Base-by-base conservation (phyloP, 2,888 invertebrate species). In the Amphipoea oculea region DNA sequence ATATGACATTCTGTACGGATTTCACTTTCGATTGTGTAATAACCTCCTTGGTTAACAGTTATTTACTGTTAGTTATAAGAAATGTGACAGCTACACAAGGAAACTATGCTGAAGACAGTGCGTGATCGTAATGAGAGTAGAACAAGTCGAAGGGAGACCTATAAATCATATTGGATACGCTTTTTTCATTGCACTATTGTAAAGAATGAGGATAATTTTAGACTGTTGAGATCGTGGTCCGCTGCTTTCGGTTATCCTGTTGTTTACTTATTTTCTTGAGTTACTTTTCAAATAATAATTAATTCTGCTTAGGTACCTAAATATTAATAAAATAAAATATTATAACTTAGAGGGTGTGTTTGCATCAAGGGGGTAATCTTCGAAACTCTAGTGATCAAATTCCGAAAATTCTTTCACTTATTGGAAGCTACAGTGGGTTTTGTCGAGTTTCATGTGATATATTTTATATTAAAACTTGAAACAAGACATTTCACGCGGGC, bases 11-110 rank as follows among this genome's bases (percentile, higher is more conserved):
- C 23, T 84, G 75, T 84, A 68, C 81, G 60, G 81, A 86, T 89
- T 90, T 89, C 90, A 87, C 89, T 89, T 89, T 88, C 73, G 76
- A 81, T 89, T 87, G 81, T 87, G 84, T 85, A 89, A 89, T 79
- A 60, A 70, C 66, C 85, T 79, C 83, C 88, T 88, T 83, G 74
- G 79, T 81, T 75, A 69, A 81, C 78, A 86, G 78, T 82, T 81
- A 80, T 79, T 79, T 75, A 77, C 36, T 81, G 73, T 60, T 45
- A 69, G 51, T 17, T 75, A 69, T 48, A 86, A 83, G 69, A 82
- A 73, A 69, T 86, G 68, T 82, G 83, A 63, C 82, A 76, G 36
- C 4, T 60, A 29, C 17, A 75, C 71, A n/a, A 78, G 87, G 81
- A 80, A 85, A 78, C 75, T n/a, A 11, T 42, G 29, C 20, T 65